A percentile compares a stretch with the other conserved stretches of the same genome.
phyloP scores from a whole-genome alignment of 2,888 invertebrate genomes.

The Drosophila peninsularis region DNA sequence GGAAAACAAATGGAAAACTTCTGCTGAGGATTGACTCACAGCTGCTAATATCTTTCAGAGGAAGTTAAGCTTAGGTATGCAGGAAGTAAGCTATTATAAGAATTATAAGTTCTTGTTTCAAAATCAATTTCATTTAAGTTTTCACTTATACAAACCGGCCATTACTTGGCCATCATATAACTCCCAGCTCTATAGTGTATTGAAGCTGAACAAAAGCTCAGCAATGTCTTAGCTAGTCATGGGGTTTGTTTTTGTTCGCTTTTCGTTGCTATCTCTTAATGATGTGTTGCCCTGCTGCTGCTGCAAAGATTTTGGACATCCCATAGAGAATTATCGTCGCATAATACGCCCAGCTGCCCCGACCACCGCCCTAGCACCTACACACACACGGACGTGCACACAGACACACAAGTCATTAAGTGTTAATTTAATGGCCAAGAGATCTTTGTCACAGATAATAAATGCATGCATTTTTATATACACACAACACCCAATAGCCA shows the following conservation, averaged over 20 bases:
- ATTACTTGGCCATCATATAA: conserved; percentile 33
- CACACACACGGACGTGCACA: conserved; percentile 42
- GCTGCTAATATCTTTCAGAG: background rate
- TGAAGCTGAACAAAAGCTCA: conserved; percentile 59
- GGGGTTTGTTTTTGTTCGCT: conserved; percentile 1
- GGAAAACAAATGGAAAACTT: background rate
- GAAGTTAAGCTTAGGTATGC: background rate
- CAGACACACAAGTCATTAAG: conserved; percentile 77
- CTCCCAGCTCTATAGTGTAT: conserved; percentile 39
- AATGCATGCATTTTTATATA: conserved; percentile 66
- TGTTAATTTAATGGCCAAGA: conserved; percentile 82
- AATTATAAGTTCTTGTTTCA: too few relatives aligned
- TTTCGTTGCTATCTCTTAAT: conserved; percentile 71
- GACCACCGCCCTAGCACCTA: conserved; percentile 60
- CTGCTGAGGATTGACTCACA: background rate
- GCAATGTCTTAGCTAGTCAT: conserved; percentile 60
- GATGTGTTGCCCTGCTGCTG: conserved; percentile 73
- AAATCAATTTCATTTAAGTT: background rate
- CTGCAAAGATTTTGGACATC: conserved; percentile 69
- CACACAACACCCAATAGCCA: conserved; percentile 21
- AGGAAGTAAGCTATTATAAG: too few relatives aligned
- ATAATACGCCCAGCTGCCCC: conserved; percentile 40
- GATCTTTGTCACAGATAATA: conserved; percentile 81
- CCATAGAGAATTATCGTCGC: conserved; percentile 62
- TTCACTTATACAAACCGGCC: background rate